Evolutionary conservation across 2,888 invertebrate genomes (phyloP).

Genomic region (Byasa hedistus): DNA sequence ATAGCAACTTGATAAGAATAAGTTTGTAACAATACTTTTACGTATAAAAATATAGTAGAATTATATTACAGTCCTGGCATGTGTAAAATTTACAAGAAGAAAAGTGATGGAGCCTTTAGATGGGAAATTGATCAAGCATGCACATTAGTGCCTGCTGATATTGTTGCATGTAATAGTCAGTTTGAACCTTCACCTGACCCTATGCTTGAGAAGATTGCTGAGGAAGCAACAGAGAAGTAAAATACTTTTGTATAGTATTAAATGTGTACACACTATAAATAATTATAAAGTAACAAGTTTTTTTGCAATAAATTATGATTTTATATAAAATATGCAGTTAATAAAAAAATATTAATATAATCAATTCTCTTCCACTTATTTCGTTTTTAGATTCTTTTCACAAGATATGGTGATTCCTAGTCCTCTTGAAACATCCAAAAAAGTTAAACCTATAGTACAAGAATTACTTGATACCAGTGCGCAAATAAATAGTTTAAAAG

Average conservation of each 20-base stretch:
- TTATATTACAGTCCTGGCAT: slow-evolving; percentile 68
- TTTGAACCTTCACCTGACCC: slow-evolving; percentile 82
- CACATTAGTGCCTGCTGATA: slow-evolving; percentile 83
- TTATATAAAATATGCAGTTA: background rate
- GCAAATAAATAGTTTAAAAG: slow-evolving; percentile 49
- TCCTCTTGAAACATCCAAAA: slow-evolving; percentile 74
- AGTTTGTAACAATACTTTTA: too few relatives aligned
- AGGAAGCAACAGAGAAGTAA: slow-evolving; percentile 83
- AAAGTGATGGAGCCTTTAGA: slow-evolving; percentile 56
- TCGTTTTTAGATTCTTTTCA: slow-evolving; percentile 71
- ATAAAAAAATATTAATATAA: background rate
- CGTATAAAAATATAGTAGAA: background rate
- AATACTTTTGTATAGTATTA: background rate
- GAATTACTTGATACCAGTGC: slow-evolving; percentile 50
- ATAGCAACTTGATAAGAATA: too few relatives aligned
- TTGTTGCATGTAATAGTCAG: slow-evolving; percentile 83
- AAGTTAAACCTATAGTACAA: slow-evolving; percentile 57
- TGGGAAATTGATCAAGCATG: slow-evolving; percentile 88
- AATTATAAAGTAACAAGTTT: background rate
- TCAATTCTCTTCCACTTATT: background rate
- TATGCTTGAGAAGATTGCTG: slow-evolving; percentile 81
- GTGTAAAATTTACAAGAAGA: slow-evolving; percentile 75
- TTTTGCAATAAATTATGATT: background rate
- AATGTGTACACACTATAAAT: background rate
- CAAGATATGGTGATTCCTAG: slow-evolving; percentile 81